These are phyloP conservation scores for Anthopleura xanthogrammica DNA, from an alignment of 92 coral and sea anemone genomes.

Conservation along the genomic window DNA sequence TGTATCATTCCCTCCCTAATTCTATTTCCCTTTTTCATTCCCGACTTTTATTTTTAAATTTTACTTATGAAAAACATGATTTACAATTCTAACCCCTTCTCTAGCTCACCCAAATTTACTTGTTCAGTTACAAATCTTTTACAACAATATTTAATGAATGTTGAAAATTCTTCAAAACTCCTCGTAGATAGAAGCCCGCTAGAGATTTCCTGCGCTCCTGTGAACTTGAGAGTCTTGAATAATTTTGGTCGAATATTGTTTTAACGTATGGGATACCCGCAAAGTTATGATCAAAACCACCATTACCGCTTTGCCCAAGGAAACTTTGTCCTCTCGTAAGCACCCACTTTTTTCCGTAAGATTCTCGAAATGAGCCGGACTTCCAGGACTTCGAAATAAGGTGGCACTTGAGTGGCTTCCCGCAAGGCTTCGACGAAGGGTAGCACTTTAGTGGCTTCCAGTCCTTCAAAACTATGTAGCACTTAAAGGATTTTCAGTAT, in stretches of 20 bases:
- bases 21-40: background rate
- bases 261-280: background rate
- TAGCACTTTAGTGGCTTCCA: no score
- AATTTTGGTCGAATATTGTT: background rate
- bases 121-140: background rate
- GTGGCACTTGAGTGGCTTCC: background rate
- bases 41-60: background rate
- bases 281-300: background rate
- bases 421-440: background rate
- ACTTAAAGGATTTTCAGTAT: no score
- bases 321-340: background rate
- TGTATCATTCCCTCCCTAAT: background rate
- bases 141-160: background rate
- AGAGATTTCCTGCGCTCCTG: background rate
- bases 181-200: background rate
- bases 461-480: no score
- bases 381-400: no score
- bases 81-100: background rate
- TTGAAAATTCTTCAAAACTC: background rate
- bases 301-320: background rate
- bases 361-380: background rate
- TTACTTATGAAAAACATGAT: no score
- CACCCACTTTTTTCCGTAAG: background rate
- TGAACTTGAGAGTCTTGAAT: background rate
- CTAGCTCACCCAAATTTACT: background rate